phyloP scores from a whole-genome alignment of 2,888 invertebrate genomes.

The Pristionchus arcanus region DNA sequence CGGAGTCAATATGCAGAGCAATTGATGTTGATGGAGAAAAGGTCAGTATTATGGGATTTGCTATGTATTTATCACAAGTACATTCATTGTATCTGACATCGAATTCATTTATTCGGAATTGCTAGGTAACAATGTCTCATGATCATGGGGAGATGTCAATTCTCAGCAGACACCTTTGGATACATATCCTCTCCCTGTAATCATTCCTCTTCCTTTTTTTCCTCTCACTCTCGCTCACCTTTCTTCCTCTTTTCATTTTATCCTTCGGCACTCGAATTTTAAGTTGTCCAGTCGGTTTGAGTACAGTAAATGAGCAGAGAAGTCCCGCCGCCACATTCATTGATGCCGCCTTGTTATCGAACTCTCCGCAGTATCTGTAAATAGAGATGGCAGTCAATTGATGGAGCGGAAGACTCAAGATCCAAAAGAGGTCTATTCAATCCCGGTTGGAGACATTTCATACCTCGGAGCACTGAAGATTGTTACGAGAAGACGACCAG shows the following conservation, averaged over 20 bases:
- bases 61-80: too few relatives aligned
- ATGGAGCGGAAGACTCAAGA: too few relatives aligned
- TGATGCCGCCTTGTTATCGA: conserved; percentile 67
- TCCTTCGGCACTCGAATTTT: conserved; percentile 38
- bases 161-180: conserved; percentile 4
- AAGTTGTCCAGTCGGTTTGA: conserved; percentile 45
- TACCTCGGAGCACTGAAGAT: conserved; percentile 65
- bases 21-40: conserved; percentile 37
- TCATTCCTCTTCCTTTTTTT: not conserved
- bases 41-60: not conserved
- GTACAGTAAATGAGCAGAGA: conserved; percentile 33
- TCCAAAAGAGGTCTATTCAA: too few relatives aligned
- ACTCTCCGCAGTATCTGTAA: conserved; percentile 65
- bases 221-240: not conserved
- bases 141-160: not conserved
- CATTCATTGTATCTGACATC: not conserved
- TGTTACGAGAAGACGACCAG: conserved; percentile 60
- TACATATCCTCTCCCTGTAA: conserved; percentile 27
- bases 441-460: conserved; percentile 73
- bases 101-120: conserved; percentile 46
- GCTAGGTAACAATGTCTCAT: conserved; percentile 27
- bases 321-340: conserved; percentile 63
- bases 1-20: conserved; percentile 27
- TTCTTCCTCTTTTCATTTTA: conserved; percentile 21
- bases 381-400: conserved; percentile 78